Base-by-base conservation (phyloP, 2,797 vertebrate species). In the Salmo trutta region DNA sequence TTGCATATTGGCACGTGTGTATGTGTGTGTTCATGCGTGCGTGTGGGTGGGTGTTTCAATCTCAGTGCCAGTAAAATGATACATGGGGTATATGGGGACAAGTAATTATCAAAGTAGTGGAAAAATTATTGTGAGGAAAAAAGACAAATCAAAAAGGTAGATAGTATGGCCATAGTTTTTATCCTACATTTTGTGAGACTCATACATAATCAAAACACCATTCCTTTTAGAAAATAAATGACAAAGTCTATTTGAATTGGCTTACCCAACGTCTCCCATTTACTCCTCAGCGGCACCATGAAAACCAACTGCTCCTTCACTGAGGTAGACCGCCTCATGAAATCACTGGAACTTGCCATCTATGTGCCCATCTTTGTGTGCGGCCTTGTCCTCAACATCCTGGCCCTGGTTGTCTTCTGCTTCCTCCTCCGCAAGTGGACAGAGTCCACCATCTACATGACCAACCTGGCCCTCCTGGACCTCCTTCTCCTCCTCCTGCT, bases 381-480 rank as follows among this genome's bases (percentile, higher is more conserved):
- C 0, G 97, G 97, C 53, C 73, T 96, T 7, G 0, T 91, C 15
- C 92, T 97, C 33, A 98, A 98, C 3, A 1, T 69, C 1, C 17
- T 76, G 0, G 96, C 96, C 1, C 91, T 99, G 76, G 21, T 19
- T 0, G 88, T 95, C 54, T 97, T 98, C 83, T 93, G 93, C 31
- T 0, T 68, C 56, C 81, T 91, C 64, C 89, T 96, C 79, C 92
- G 83, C 68, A 96, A 94, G 86, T 93, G 93, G 91, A 95, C 89
- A 0, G 96, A 95, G 88, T 95, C 96, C 7, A 94, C 92, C 0
- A 95, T 97, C 87, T 98, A 96, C 92, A 97, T 98, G 96, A 95
- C 95, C 84, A 98, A 92, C 79, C 87, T 99, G 72, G 95, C 93
- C 0, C 27, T 97, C 62, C 95, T 96, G 56, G 97, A 99, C 53